Percentiles rank a stretch among this genome's conserved stretches.
Evolutionary conservation across 35 echinoderm and acorn worm genomes (phyloP).

Genomic region (Ophiothrix spiculata): DNA sequence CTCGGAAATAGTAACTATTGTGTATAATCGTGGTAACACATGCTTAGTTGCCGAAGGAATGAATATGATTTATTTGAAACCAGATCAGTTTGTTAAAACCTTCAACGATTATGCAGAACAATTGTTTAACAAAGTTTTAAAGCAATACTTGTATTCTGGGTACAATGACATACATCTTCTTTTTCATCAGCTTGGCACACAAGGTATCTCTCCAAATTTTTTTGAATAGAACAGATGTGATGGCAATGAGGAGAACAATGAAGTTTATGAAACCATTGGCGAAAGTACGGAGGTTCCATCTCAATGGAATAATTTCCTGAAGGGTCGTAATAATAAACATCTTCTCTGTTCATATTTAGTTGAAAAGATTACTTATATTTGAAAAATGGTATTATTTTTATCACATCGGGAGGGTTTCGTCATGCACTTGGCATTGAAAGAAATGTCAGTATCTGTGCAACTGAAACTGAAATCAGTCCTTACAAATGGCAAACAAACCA

Average conservation of each 20-base stretch:
- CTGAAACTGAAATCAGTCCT: not conserved
- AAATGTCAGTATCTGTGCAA: not conserved
- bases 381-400: constrained; percentile 16
- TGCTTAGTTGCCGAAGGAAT: no score
- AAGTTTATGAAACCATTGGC: not conserved
- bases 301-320: constrained; percentile 38
- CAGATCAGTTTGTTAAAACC: no score
- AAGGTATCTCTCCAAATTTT: constrained; percentile 33
- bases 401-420: constrained; percentile 41
- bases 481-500: constrained; percentile 24
- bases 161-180: constrained; percentile 21
- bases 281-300: constrained; percentile 28
- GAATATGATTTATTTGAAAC: no score
- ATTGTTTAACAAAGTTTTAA: no score
- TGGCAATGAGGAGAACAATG: not conserved
- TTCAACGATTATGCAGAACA: no score
- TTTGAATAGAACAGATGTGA: constrained; percentile 31
- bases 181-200: constrained; percentile 37
- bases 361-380: constrained; percentile 32
- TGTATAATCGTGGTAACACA: no score
- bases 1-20: no score
- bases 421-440: not conserved
- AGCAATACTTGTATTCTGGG: no score
- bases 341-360: constrained; percentile 34
- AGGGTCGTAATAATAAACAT: constrained; percentile 37